These are phyloP conservation scores for Portevinia maculata DNA, from an alignment of 2,888 invertebrate species.

Conservation along the genomic window DNA sequence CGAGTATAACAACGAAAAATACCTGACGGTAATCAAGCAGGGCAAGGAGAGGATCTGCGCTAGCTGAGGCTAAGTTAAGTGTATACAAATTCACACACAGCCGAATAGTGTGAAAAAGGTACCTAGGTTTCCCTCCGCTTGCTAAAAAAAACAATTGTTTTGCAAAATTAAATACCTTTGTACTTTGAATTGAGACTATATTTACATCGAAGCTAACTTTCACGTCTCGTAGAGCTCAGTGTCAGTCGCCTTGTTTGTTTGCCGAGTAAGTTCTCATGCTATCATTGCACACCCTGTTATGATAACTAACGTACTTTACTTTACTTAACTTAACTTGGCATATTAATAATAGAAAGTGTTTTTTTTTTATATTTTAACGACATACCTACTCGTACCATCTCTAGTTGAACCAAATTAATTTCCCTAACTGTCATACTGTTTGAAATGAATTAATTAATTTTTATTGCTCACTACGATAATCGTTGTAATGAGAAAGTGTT, in stretches of 20 bases:
- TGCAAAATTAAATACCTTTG: not conserved
- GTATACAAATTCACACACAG: no score
- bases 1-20: no score
- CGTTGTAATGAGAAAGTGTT: slow-evolving; percentile 17
- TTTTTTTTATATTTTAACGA: slow-evolving; percentile 20
- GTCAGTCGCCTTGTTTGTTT: slow-evolving; percentile 5
- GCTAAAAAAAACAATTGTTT: no score
- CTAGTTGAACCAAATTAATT: not conserved
- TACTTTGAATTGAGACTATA: not conserved
- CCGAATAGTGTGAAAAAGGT: no score
- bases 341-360: slow-evolving; percentile 36
- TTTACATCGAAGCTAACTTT: slow-evolving; percentile 9
- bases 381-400: slow-evolving; percentile 9
- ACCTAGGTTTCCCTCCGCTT: no score
- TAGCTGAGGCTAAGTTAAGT: no score
- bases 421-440: slow-evolving; percentile 23
- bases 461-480: slow-evolving; percentile 6
- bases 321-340: slow-evolving; percentile 4
- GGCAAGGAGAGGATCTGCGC: no score
- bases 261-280: slow-evolving; percentile 16
- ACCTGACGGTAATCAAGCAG: no score
- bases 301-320: slow-evolving; percentile 17
- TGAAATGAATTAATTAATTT: slow-evolving; percentile 25
- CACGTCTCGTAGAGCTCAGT: slow-evolving; percentile 6
- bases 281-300: slow-evolving; percentile 11